These are phyloP conservation scores for Takifugu flavidus DNA, from an alignment of 2,113 vertebrate genomes.

Conservation along the genomic window DNA sequence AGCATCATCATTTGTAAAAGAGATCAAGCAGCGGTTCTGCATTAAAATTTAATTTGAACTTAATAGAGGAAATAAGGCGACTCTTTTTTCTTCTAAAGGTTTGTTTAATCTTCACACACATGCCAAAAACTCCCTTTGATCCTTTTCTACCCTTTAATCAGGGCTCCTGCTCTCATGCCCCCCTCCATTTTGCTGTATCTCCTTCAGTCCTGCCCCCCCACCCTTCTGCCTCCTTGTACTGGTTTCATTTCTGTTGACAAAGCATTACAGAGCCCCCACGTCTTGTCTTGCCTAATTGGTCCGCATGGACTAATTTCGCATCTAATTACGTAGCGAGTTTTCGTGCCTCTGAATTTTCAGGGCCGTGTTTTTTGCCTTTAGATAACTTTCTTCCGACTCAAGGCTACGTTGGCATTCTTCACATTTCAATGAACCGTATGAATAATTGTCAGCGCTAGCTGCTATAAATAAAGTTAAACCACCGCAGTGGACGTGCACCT, in stretches of 20 bases:
- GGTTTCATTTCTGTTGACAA: constrained; percentile 81
- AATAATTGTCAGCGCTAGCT: constrained; percentile 51
- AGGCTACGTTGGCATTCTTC: constrained; percentile 35
- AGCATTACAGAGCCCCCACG: constrained; percentile 69
- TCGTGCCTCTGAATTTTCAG: constrained; percentile 70
- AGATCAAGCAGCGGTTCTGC: constrained; percentile 78
- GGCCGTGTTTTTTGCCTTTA: constrained; percentile 63
- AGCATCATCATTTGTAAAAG: constrained; percentile 72
- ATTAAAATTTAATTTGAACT: constrained; percentile 76
- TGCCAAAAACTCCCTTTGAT: constrained; percentile 78
- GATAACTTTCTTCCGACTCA: constrained; percentile 62
- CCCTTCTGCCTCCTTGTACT: constrained; percentile 63
- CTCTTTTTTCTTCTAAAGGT: constrained; percentile 75
- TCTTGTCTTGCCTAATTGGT: constrained; percentile 78
- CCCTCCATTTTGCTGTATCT: constrained; percentile 56
- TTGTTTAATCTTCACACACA: constrained; percentile 76
- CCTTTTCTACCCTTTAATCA: constrained; percentile 74
- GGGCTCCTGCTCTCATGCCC: constrained; percentile 63
- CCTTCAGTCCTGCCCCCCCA: constrained; percentile 60
- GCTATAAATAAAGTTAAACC: constrained; percentile 28
- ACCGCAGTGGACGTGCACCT: constrained; percentile 29
- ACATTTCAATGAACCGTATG: constrained; percentile 51
- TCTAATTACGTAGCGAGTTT: constrained; percentile 74
- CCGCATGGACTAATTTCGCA: constrained; percentile 81
- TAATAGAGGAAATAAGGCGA: constrained; percentile 74